Evolutionary conservation across 1,140 invertebrate genomes (phyloP).

Genomic region (Trichomalopsis sarcophagae): DNA sequence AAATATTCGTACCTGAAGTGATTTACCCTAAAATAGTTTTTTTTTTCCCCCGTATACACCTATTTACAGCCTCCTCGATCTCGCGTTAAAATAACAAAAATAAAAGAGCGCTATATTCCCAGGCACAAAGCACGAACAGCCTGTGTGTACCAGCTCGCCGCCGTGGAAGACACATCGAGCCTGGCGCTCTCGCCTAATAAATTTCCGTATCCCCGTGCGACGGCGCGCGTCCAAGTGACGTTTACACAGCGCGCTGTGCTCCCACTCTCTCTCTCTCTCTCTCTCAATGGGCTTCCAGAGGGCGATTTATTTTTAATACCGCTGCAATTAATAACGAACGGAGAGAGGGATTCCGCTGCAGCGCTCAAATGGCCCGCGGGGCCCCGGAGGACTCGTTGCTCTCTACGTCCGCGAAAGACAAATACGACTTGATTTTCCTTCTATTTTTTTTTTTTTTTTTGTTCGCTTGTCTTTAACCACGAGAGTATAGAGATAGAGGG

Average conservation of each 20-base stretch:
- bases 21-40: too few relatives aligned
- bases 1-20: too few relatives aligned
- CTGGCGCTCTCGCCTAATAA: not conserved
- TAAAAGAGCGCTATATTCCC: not conserved
- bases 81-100: not conserved
- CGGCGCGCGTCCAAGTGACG: not conserved
- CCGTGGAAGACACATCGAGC: not conserved
- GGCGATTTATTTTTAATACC: slow-evolving; percentile 45
- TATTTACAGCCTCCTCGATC: not conserved
- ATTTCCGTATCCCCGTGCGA: slow-evolving; percentile 14
- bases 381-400: slow-evolving; percentile 30
- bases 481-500: not conserved
- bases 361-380: slow-evolving; percentile 15
- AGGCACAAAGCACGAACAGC: not conserved
- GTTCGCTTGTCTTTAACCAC: not conserved
- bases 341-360: not conserved
- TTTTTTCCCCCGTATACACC: too few relatives aligned
- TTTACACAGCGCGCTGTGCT: not conserved
- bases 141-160: not conserved
- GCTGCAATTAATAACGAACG: slow-evolving; percentile 35
- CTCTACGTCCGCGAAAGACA: slow-evolving; percentile 25
- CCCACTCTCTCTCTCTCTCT: too few relatives aligned
- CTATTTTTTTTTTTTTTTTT: not conserved
- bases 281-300: slow-evolving; percentile 25
- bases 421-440: slow-evolving; percentile 18